A percentile compares a stretch with the other conserved stretches of the same genome.
phyloP scores from a whole-genome alignment of 2,888 invertebrate species.

The Diogma glabrata region DNA sequence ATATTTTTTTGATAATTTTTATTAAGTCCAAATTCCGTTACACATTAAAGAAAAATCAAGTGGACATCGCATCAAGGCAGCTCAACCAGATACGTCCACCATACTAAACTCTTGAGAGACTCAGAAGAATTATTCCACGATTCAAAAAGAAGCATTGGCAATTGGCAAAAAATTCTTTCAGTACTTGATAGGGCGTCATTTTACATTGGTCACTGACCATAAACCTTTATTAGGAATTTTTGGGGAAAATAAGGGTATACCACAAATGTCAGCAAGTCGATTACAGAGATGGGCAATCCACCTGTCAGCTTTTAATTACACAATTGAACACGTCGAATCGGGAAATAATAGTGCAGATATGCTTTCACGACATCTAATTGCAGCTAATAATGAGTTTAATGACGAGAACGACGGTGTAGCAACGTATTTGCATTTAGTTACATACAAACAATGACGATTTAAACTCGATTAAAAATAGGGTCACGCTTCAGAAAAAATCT shows the following conservation, averaged over 20 bases:
- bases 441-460: background rate
- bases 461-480: background rate
- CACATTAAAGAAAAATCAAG: no score
- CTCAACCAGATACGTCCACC: no score
- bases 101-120: conserved; percentile 15
- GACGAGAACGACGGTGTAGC: background rate
- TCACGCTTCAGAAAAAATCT: background rate
- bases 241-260: conserved; percentile 13
- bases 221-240: conserved; percentile 17
- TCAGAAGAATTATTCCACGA: conserved; percentile 18
- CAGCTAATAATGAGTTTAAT: background rate
- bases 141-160: conserved; percentile 19
- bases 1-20: no score
- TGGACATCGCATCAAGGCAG: no score
- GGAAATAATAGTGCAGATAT: background rate
- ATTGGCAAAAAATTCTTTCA: conserved; percentile 17
- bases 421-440: conserved; percentile 3
- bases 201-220: conserved; percentile 16
- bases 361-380: background rate
- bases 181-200: conserved; percentile 16
- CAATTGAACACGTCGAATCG: background rate
- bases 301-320: background rate
- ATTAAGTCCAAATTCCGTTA: no score
- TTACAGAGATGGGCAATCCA: background rate
- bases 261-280: background rate